A percentile compares a stretch with the other conserved stretches of the same genome.
phyloP scores from a whole-genome alignment of 2,888 invertebrate genomes.

The Hemaris fuciformis region DNA sequence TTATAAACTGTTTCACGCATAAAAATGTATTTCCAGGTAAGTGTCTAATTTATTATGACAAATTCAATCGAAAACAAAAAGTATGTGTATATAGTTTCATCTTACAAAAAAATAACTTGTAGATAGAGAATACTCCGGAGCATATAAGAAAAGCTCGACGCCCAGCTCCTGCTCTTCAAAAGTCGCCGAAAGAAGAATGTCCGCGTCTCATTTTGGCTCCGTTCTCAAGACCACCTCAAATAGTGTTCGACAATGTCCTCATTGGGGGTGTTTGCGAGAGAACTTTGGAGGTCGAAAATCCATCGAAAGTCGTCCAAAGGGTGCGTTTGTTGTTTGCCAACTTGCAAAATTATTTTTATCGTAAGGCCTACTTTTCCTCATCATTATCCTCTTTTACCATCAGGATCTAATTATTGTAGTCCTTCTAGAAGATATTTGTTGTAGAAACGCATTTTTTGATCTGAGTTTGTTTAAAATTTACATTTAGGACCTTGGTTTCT shows the following conservation, averaged over 20 bases:
- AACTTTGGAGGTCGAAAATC: conserved; percentile 82
- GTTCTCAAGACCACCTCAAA: conserved; percentile 84
- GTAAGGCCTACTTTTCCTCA: no score
- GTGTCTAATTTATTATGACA: conserved; percentile 12
- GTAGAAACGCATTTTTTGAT: no score
- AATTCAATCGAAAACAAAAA: not conserved
- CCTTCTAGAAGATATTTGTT: no score
- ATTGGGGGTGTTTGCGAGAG: conserved; percentile 79
- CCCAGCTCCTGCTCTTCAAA: conserved; percentile 30
- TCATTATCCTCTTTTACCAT: no score
- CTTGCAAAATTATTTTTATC: not conserved
- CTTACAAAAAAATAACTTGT: conserved; percentile 12
- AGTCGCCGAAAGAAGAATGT: conserved; percentile 66
- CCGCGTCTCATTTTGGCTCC: conserved; percentile 83
- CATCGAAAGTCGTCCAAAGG: conserved; percentile 67
- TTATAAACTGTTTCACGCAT: not conserved
- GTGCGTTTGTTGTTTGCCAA: conserved; percentile 34
- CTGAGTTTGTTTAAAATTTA: no score
- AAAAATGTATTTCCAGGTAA: conserved; percentile 63
- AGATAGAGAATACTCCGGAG: conserved; percentile 79
- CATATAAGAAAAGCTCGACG: conserved; percentile 59
- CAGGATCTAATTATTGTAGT: no score
- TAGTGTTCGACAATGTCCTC: conserved; percentile 85
- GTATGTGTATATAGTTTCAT: not conserved
- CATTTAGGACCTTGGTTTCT: no score